phyloP scores from a whole-genome alignment of 1,140 invertebrate species.

The Melitaea cinxia region DNA sequence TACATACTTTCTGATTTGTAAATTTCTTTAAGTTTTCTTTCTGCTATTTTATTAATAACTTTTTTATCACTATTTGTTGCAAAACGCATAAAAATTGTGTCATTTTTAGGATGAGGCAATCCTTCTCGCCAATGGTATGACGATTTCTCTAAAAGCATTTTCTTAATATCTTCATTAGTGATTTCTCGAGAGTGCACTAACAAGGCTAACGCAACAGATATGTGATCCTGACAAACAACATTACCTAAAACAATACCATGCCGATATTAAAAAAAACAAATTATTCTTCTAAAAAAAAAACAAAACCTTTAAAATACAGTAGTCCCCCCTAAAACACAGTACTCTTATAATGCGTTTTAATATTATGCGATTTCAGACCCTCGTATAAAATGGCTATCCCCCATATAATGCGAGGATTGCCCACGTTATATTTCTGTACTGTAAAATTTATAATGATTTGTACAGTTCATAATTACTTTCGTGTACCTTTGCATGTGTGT shows the following conservation, averaged over 20 bases:
- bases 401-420: too few species aligned
- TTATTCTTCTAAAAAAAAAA: background rate
- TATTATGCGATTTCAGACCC: too few species aligned
- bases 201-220: slow-evolving; percentile 87
- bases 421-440: too few species aligned
- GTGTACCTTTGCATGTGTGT: too few species aligned
- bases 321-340: too few species aligned
- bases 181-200: slow-evolving; percentile 76
- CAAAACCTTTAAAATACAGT: too few species aligned
- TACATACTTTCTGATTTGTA: slow-evolving; percentile 61
- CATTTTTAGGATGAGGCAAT: slow-evolving; percentile 84
- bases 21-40: slow-evolving; percentile 83
- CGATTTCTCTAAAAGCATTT: slow-evolving; percentile 62
- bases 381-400: too few species aligned
- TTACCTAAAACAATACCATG: slow-evolving; percentile 83
- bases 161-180: slow-evolving; percentile 66
- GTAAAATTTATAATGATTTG: too few species aligned
- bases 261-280: background rate
- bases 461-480: too few species aligned
- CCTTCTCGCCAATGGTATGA: slow-evolving; percentile 88
- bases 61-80: slow-evolving; percentile 82
- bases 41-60: slow-evolving; percentile 76
- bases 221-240: slow-evolving; percentile 88
- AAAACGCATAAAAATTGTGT: slow-evolving; percentile 88
- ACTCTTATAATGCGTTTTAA: too few species aligned